Conservation (phyloP, 2,888 invertebrate genomes). For the Lepeophtheirus nordmannii region DNA sequence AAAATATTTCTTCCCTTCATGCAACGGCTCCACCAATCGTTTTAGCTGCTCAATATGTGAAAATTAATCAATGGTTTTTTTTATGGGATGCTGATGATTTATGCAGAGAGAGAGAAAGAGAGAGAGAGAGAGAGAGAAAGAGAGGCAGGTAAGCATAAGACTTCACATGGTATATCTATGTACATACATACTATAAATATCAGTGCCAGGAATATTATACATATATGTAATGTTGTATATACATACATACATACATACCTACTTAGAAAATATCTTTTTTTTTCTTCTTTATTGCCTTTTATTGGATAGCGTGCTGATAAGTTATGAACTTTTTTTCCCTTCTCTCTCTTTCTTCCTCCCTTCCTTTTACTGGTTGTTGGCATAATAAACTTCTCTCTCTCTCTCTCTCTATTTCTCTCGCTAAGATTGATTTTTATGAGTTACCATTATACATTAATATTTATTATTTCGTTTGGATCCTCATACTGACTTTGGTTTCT, state of each 20-base stretch:
- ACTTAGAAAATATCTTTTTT: neutral
- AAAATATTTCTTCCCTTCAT: no score
- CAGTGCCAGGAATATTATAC: neutral
- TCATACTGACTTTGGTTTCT: no score
- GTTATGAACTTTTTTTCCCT: neutral
- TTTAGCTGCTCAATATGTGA: no score
- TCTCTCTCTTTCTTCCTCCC: neutral
- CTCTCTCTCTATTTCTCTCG: neutral
- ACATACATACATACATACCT: no score
- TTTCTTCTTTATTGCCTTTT: neutral
- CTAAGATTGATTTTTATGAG: conserved; percentile 6
- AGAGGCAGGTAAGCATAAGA: neutral
- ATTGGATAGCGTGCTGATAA: conserved; percentile 7
- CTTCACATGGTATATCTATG: neutral
- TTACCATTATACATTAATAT: neutral
- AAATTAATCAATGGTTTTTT: conserved; percentile 4
- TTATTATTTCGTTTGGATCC: no score
- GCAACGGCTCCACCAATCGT: no score
- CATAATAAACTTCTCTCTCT: neutral
- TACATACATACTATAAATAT: neutral
- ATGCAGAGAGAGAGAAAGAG: neutral
- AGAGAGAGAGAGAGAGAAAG: neutral
- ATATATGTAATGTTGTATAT: neutral
- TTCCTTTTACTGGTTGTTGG: no score
- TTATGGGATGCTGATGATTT: conserved; percentile 1